Evolutionary conservation across 2,888 invertebrate genomes (phyloP).

Genomic region (Chymomyza caudatula): DNA sequence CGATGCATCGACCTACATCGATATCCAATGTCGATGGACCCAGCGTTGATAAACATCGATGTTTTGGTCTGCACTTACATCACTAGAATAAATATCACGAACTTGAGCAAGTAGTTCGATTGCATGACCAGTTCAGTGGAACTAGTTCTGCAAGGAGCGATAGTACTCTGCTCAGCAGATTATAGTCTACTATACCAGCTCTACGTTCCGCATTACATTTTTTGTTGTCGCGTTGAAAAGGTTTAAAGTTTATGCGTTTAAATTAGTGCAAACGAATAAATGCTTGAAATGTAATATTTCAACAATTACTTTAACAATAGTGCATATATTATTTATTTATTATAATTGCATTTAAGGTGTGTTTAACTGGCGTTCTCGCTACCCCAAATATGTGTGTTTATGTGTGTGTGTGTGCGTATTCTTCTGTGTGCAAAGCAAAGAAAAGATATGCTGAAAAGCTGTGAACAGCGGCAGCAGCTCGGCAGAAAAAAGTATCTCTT

Average conservation of each 20-base stretch:
- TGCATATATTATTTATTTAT: constrained; percentile 21
- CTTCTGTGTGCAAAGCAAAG: constrained; percentile 48
- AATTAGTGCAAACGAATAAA: constrained; percentile 30
- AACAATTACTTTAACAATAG: constrained; percentile 34
- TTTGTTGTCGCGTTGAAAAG: constrained; percentile 44
- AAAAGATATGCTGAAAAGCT: constrained; percentile 59
- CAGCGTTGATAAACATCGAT: too few species aligned
- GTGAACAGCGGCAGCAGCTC: constrained; percentile 21
- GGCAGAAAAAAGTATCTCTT: constrained; percentile 60
- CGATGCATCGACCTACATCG: too few species aligned
- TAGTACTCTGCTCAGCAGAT: not conserved
- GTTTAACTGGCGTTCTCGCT: constrained; percentile 34
- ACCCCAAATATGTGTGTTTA: constrained; percentile 24
- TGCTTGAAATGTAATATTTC: constrained; percentile 57
- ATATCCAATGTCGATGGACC: too few species aligned
- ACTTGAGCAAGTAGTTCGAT: not conserved
- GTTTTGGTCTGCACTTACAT: too few species aligned
- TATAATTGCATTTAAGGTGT: constrained; percentile 58
- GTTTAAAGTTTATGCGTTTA: constrained; percentile 7
- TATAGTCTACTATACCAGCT: not conserved
- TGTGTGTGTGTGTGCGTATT: constrained; percentile 24
- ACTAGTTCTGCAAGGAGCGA: not conserved
- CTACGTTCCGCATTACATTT: not conserved
- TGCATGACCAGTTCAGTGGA: not conserved
- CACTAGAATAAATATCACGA: not conserved